Evolutionary conservation across 2,888 invertebrate species (phyloP).

Genomic region (Beris chalybata): DNA sequence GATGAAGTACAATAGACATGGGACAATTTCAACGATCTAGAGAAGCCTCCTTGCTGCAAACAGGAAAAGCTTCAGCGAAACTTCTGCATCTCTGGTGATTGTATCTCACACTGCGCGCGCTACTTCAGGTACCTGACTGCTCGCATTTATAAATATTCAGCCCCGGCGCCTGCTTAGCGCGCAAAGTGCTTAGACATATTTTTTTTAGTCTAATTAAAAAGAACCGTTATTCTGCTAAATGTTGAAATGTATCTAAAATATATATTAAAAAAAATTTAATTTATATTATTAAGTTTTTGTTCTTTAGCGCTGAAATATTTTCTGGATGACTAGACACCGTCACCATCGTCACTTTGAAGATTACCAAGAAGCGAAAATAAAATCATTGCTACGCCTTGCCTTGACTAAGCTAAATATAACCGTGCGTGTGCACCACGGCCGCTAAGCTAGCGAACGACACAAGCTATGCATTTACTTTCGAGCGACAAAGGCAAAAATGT

Average conservation of each 20-base stretch:
- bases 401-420: conserved; percentile 17
- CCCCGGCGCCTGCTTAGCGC: conserved; percentile 89
- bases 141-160: conserved; percentile 62
- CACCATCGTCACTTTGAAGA: conserved; percentile 1
- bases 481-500: too few relatives aligned
- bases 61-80: background rate
- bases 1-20: conserved; percentile 99
- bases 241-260: conserved; percentile 4
- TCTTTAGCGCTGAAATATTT: conserved; percentile 12
- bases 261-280: background rate
- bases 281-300: background rate
- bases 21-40: conserved; percentile 61
- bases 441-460: too few relatives aligned
- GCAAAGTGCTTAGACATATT: conserved; percentile 62
- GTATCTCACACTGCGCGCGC: conserved; percentile 76
- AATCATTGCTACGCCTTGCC: conserved; percentile 8
- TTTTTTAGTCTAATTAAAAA: background rate
- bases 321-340: conserved; percentile 15
- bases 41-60: too few relatives aligned
- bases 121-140: conserved; percentile 99
- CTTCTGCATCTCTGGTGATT: conserved; percentile 9
- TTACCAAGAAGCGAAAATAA: conserved; percentile 16
- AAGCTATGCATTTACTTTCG: too few relatives aligned
- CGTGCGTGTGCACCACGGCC: conserved; percentile 17
- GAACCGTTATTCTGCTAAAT: background rate